phyloP scores from a whole-genome alignment of 2,113 vertebrate genomes.

The Peromyscus californicus region DNA sequence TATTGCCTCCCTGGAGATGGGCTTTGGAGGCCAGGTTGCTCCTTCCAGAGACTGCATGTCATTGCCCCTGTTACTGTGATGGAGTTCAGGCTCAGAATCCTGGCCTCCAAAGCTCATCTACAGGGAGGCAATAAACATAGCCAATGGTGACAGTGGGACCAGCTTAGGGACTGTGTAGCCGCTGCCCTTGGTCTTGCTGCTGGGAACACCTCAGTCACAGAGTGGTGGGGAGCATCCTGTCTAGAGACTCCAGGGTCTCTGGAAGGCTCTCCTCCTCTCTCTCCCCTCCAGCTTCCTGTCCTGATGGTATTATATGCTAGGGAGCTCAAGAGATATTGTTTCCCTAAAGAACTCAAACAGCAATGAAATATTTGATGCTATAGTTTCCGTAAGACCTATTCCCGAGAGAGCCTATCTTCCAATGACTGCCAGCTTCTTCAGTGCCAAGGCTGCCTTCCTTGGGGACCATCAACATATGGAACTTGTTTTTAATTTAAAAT shows the following conservation, averaged over 20 bases:
- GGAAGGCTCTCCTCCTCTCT: accelerated
- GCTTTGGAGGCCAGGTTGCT: background rate
- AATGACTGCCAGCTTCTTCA: background rate
- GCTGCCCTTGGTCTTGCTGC: background rate
- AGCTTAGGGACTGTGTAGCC: accelerated
- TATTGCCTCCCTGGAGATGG: background rate
- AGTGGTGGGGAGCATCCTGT: background rate
- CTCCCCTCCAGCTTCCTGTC: background rate
- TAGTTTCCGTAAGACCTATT: background rate
- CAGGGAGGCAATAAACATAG: no score
- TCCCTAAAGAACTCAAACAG: background rate
- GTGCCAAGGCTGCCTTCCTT: background rate
- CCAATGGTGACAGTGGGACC: background rate
- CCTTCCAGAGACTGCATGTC: background rate
- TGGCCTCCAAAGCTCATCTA: background rate
- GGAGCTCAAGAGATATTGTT: background rate
- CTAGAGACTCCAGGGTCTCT: background rate
- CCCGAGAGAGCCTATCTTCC: accelerated
- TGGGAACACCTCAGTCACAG: background rate
- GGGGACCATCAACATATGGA: background rate
- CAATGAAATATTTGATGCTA: background rate
- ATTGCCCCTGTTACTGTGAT: background rate
- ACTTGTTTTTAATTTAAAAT: constrained; percentile 44
- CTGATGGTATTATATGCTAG: background rate
- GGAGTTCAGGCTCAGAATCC: background rate